Base-by-base conservation (phyloP, 2,113 vertebrate species). In the Grus americana region DNA sequence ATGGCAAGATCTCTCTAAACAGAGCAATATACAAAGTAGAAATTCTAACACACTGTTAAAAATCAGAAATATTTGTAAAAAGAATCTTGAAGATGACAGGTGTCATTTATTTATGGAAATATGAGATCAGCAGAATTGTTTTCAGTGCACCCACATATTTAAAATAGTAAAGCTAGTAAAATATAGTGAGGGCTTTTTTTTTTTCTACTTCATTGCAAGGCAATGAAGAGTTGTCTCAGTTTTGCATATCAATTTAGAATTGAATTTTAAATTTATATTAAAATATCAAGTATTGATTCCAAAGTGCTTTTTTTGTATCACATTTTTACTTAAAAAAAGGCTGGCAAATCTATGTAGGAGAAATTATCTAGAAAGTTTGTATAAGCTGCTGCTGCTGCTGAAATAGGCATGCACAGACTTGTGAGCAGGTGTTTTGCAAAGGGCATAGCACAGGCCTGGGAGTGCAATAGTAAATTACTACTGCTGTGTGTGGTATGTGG, bases 41-140 rank as follows among this genome's bases (percentile, higher is more conserved):
- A 85, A 38, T 66, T 38, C 11, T 47, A 58, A 30, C 11, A 15
- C 4, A 20, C 10, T 73, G 21, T 34, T 6, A 40, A 89, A 92
- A 88, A 83, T 22, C 11, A 62, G 21, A 68, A 61, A 32, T 65
- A 55, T 12, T 61, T 65, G 24, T 72, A 42, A 34, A 52, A 79
- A 36, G 1, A 40, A 17, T 18, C 20, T 44, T 40, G 27, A 20
- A 8, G 6, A 3, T 13, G 13, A n/a, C 0, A 1, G 36, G 8
- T 40, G 23, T 11, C 10, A 34, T 42, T 86, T 91, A 32, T 63
- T 79, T 20, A 72, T 12, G 27, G 32, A 84, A 78, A 63, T 1
- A 7, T 16, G 14, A 72, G 16, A 72, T 55, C 16, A 83, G 5
- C 16, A 78, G 63, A 55, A 21, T 34, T 65, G 9, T 54, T 76